Evolutionary conservation across 1,140 invertebrate species (phyloP), one percentile per base, ranked within the genome.

Genomic region (Atopsyche davidsoni): DNA sequence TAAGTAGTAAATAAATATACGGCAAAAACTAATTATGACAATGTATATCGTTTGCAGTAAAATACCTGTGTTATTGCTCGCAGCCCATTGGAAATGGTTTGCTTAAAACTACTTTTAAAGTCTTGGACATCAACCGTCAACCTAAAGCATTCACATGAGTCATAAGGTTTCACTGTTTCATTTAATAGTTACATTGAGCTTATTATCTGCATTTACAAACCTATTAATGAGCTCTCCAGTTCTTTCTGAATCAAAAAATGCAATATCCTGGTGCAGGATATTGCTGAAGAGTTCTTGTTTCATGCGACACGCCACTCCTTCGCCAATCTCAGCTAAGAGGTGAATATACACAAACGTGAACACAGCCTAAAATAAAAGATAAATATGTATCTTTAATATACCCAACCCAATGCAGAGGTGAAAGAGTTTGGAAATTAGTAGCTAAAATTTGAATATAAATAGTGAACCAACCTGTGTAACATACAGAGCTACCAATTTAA

Each of bases 91-190:
- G 92, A 89, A 47, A 97, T 82, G 36, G 83, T 86, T 55, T 87
- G 79, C 68, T 97, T 97, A 63, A 97, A 97, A 3, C 88, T 88
- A 60, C 92, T 93, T 73, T 98, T 97, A 63, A 97, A 97, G 61
- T 97, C 93, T 70, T 97, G 94, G 14, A 97, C 85, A 76, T 98
- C 94, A 55, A 84, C 81, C 18, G 92, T 95, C 45, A 97, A 69
- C 62, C 88, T 86, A 59, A 45, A 75, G 75, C 21, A 46, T 46
- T 14, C 2, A 44, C 7, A 25, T 44, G n/a, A 16, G 6, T 28
- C 6, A 7, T n/a, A 28, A 7, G 24, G 6, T 28, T 28, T 28
- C 24, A 28, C n/a, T 6, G n/a, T 28, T 28, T n/a, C 24, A 28
- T 28, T 28, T 28, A 7, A 28, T 28, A 28, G 6, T 7, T 7